A percentile compares a stretch with the other conserved stretches of the same genome.
These are phyloP conservation scores for Dysmachus trigonus DNA, from an alignment of 2,888 invertebrate species.

Conservation along the genomic window DNA sequence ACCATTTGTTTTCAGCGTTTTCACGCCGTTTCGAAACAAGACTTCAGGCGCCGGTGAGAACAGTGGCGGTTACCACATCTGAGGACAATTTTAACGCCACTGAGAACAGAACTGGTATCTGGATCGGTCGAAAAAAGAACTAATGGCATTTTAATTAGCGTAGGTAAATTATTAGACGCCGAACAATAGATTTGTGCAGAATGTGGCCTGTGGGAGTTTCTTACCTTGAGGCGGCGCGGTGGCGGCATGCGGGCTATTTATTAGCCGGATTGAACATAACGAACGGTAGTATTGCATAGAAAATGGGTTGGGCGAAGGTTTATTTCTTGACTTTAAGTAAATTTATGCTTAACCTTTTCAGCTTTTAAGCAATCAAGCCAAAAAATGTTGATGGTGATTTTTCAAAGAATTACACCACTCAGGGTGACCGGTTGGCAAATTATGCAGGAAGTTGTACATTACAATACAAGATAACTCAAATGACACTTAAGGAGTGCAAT, in stretches of 20 bases:
- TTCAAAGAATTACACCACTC: not conserved
- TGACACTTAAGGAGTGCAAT: not conserved
- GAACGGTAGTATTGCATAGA: not conserved
- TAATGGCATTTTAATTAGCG: conserved; percentile 10
- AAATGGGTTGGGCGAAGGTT: not conserved
- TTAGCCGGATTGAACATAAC: not conserved
- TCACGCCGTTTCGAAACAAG: not conserved
- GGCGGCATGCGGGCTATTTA: not conserved
- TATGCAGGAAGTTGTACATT: not conserved
- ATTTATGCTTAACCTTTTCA: not conserved
- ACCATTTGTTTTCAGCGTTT: not conserved
- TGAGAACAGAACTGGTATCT: conserved; percentile 4
- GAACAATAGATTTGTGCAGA: not conserved
- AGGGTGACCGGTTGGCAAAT: not conserved
- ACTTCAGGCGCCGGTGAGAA: not conserved
- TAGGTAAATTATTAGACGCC: not conserved
- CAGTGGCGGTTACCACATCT: not conserved
- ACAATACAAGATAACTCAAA: not conserved
- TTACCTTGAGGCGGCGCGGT: not conserved
- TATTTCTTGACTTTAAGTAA: not conserved
- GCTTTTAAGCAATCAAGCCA: not conserved
- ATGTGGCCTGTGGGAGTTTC: conserved; percentile 6
- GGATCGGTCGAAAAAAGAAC: not conserved
- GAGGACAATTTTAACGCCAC: conserved; percentile 2
- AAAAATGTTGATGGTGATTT: not conserved